phyloP scores from a whole-genome alignment of 2,888 invertebrate species.

The Cosmia trapezina region DNA sequence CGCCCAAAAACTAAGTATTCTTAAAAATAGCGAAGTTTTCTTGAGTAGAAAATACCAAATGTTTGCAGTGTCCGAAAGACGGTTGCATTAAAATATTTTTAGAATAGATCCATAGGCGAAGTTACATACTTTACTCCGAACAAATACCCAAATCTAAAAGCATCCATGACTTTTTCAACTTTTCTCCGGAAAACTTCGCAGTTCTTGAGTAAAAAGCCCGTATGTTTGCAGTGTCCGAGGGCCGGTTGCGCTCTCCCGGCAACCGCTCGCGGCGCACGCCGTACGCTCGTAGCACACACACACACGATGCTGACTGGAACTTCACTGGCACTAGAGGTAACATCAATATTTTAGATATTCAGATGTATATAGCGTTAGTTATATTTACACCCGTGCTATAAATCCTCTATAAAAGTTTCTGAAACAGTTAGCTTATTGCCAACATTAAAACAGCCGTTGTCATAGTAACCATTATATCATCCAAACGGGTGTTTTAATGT shows the following conservation, averaged over 20 bases:
- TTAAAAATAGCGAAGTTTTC: conserved; percentile 11
- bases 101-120: not conserved
- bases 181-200: conserved; percentile 7
- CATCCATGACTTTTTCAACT: conserved; percentile 17
- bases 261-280: conserved; percentile 87
- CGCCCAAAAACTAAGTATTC: conserved; percentile 7
- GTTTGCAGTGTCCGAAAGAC: conserved; percentile 73
- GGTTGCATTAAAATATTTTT: not conserved
- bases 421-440: too few species aligned
- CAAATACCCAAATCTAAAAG: conserved; percentile 5
- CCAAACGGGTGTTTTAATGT: too few species aligned
- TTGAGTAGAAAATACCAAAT: conserved; percentile 43
- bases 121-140: not conserved
- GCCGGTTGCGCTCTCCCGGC: conserved; percentile 70
- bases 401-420: too few species aligned
- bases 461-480: too few species aligned
- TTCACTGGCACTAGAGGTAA: conserved; percentile 87
- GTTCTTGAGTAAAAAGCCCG: conserved; percentile 28
- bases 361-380: not conserved
- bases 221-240: conserved; percentile 79
- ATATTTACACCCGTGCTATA: too few species aligned
- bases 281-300: conserved; percentile 82
- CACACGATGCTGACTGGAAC: conserved; percentile 87
- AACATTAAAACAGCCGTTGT: too few species aligned
- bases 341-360: conserved; percentile 3